Evolutionary conservation across 2,113 vertebrate species (phyloP).

Genomic region (Eulacestoma nigropectus): DNA sequence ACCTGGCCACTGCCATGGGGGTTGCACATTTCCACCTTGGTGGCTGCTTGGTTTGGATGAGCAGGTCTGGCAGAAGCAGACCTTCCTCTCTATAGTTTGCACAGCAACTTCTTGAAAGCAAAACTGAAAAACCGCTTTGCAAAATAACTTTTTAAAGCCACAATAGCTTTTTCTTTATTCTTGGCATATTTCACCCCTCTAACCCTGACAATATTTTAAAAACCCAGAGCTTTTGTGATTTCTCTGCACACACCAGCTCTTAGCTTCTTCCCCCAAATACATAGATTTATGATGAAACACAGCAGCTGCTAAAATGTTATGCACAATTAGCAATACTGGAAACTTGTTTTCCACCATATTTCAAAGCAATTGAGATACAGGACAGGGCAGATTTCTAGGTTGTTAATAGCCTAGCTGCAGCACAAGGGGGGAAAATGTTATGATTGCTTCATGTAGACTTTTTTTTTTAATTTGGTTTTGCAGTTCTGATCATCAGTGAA

Average conservation of each 20-base stretch:
- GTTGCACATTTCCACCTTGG: neutral
- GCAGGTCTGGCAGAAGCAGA: neutral
- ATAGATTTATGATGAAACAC: constrained; percentile 5
- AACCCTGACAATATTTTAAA: constrained; percentile 24
- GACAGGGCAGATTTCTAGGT: neutral
- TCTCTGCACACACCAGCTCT: neutral
- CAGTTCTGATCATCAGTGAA: neutral
- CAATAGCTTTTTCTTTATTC: neutral
- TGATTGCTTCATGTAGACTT: neutral
- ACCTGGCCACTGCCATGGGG: neutral
- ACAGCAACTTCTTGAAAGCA: neutral
- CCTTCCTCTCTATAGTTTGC: neutral
- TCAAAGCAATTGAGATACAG: neutral
- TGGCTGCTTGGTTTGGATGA: neutral
- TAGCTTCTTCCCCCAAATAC: neutral
- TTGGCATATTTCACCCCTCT: constrained; percentile 13
- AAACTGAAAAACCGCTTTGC: neutral
- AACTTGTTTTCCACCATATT: neutral
- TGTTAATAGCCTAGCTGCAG: neutral
- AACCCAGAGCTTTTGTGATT: neutral
- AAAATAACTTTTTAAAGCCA: constrained; percentile 16
- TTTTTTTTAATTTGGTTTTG: neutral
- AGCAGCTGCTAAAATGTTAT: neutral
- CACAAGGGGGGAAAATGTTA: neutral
- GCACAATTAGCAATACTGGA: neutral